Evolutionary conservation across 2,797 vertebrate genomes (phyloP), one percentile per base, ranked within the genome.

Genomic region (Chaenodraco wilsoni): DNA sequence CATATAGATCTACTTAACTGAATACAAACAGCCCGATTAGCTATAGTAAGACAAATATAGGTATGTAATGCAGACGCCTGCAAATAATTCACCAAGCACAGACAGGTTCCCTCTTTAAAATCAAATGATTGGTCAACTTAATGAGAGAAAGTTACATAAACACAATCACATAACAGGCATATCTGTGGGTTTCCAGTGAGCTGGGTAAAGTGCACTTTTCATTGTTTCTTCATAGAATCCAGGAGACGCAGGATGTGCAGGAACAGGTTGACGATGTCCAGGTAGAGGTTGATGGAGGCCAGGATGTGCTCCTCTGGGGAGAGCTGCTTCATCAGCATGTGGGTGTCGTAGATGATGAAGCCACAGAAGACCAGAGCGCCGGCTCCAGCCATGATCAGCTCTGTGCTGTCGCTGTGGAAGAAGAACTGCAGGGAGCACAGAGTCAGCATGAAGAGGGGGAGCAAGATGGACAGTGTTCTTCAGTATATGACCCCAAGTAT

Each of bases 211-310:
- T n/a, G 23, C 41, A 27, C 48, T 50, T 12, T 56, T 95, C 92
- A 99, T 83, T 98, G 96, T 88, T 97, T 98, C 94, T 97, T 97
- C 90, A 97, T 86, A 6, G 96, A 94, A 81, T 97, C 95, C 7
- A 98, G 93, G 81, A 98, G 61, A 49, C 94, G 95, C 65, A 99
- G 92, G 68, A 98, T 88, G 77, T 98, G 93, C 72, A 99, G 87
- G 92, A 99, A 99, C 2, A 99, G 95, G 91, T 97, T 98, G 89
- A 99, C 94, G 70, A 99, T 93, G 88, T 99, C 97, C 92, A 99
- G 91, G 90, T 98, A 99, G 65, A 99, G 95, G 85, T 92, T 98
- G 90, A 98, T 96, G 86, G 97, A 94, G 86, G 97, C 97, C 91
- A 98, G 66, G 63, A 99, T 94, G 79, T 99, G 96, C 73, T 99